A percentile compares a stretch with the other conserved stretches of the same genome.
Evolutionary conservation across 2,797 vertebrate species (phyloP).

Genomic region (Synaphobranchus kaupii): DNA sequence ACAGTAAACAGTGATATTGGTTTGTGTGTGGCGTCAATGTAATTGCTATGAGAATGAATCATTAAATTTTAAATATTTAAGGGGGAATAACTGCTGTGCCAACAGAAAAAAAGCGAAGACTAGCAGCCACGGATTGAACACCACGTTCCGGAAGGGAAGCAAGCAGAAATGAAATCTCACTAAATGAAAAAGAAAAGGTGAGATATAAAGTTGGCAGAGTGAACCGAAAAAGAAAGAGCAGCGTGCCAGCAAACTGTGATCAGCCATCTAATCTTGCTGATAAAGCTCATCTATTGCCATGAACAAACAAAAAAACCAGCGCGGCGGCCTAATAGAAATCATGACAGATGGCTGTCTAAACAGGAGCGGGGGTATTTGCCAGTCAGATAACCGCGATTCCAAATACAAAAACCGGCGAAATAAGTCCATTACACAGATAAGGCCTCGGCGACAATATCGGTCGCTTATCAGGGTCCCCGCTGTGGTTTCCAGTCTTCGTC

Average conservation of each 20-base stretch:
- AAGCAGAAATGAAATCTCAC: not conserved
- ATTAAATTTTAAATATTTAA: not conserved
- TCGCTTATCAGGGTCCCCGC: constrained; percentile 40
- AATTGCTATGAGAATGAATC: not conserved
- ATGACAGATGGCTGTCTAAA: constrained; percentile 28
- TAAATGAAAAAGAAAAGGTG: not conserved
- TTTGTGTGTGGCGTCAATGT: not conserved
- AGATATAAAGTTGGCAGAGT: constrained; percentile 1
- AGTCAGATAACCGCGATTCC: constrained; percentile 30
- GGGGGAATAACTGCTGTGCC: not conserved
- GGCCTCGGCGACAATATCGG: constrained; percentile 14
- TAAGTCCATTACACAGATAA: constrained; percentile 46
- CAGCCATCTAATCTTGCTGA: constrained; percentile 37
- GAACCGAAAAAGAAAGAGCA: not conserved
- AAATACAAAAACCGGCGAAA: constrained; percentile 33
- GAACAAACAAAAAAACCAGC: not conserved
- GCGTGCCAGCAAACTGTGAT: not conserved
- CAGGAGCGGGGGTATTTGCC: constrained; percentile 27
- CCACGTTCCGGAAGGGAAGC: not conserved
- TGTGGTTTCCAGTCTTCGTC: constrained; percentile 33
- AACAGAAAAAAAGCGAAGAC: not conserved
- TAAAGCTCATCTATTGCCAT: constrained; percentile 34
- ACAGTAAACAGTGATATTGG: not conserved
- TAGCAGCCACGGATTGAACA: not conserved
- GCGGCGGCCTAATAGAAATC: not conserved